These are phyloP conservation scores for Agrypnia vestita DNA, from an alignment of 1,140 invertebrate genomes.

Conservation along the genomic window DNA sequence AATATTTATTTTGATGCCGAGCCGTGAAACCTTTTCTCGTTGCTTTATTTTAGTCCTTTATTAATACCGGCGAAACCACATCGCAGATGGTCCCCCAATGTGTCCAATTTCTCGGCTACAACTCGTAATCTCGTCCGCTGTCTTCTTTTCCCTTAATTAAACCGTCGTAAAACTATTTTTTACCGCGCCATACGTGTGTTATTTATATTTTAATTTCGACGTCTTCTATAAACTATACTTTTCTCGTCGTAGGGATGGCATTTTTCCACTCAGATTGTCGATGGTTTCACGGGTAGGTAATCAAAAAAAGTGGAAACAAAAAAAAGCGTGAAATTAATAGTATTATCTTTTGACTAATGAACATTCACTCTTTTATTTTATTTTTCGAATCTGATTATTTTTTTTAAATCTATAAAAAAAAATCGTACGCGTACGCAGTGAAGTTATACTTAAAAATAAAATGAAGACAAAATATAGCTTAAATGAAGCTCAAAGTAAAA, in stretches of 20 bases:
- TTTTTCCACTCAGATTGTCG: conserved; percentile 9
- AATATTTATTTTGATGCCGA: conserved; percentile 61
- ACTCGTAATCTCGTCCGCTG: conserved; percentile 1
- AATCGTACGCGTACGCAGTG: too few species aligned
- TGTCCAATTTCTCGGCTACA: background rate
- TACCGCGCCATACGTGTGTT: background rate
- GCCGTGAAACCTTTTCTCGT: conserved; percentile 50
- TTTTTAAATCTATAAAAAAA: too few species aligned
- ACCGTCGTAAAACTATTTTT: conserved; percentile 12
- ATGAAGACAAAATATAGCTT: too few species aligned
- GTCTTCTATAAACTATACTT: background rate
- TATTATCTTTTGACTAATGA: too few species aligned
- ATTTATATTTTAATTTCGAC: background rate
- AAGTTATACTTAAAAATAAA: too few species aligned
- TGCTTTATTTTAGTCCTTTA: conserved; percentile 42
- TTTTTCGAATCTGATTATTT: too few species aligned
- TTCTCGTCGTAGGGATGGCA: background rate
- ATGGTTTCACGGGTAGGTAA: too few species aligned
- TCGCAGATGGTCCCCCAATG: conserved; percentile 13
- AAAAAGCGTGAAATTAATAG: too few species aligned
- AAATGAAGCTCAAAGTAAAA: too few species aligned
- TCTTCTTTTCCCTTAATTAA: conserved; percentile 28
- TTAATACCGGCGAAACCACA: conserved; percentile 32
- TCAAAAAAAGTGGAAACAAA: too few species aligned
- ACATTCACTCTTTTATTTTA: too few species aligned